Percentiles rank a stretch among this genome's conserved stretches.
These are phyloP conservation scores for Diuraphis noxia DNA, from an alignment of 1,140 invertebrate genomes.

Conservation along the genomic window DNA sequence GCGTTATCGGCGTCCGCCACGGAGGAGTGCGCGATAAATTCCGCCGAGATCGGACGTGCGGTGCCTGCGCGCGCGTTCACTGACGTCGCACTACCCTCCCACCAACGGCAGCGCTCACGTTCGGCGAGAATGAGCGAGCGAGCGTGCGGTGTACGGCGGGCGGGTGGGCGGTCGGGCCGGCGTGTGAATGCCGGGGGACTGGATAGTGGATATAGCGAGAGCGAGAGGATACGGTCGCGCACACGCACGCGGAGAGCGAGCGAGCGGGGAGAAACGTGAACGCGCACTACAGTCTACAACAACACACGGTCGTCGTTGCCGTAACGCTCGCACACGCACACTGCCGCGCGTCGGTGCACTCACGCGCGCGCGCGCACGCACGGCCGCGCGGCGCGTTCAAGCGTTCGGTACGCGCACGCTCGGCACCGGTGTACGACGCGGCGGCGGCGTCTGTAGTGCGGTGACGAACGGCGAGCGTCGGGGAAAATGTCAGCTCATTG, in stretches of 20 bases:
- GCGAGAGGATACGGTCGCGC: slow-evolving; percentile 1
- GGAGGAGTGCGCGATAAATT: slow-evolving; percentile 45
- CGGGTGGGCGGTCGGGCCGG: no score
- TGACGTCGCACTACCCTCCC: neutral
- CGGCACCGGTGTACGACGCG: neutral
- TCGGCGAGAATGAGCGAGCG: neutral
- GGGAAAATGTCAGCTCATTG: slow-evolving; percentile 52
- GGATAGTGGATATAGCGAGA: slow-evolving; percentile 14
- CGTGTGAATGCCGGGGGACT: neutral
- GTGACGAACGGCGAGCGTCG: slow-evolving; percentile 27
- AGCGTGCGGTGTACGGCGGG: neutral
- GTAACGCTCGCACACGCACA: slow-evolving; percentile 14
- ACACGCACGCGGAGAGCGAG: neutral
- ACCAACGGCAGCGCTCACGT: neutral
- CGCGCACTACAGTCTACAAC: neutral
- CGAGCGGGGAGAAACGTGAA: neutral
- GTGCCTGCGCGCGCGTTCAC: neutral
- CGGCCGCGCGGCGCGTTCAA: neutral
- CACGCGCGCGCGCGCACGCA: neutral
- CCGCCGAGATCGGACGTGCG: slow-evolving; percentile 18
- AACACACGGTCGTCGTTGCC: neutral
- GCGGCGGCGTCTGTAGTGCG: neutral
- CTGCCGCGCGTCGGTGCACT: neutral
- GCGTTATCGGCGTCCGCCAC: slow-evolving; percentile 43
- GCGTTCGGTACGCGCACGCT: neutral